A percentile compares a stretch with the other conserved stretches of the same genome.
These are phyloP conservation scores for Ahaetulla prasina DNA, from an alignment of 2,113 vertebrate genomes.

Conservation along the genomic window DNA sequence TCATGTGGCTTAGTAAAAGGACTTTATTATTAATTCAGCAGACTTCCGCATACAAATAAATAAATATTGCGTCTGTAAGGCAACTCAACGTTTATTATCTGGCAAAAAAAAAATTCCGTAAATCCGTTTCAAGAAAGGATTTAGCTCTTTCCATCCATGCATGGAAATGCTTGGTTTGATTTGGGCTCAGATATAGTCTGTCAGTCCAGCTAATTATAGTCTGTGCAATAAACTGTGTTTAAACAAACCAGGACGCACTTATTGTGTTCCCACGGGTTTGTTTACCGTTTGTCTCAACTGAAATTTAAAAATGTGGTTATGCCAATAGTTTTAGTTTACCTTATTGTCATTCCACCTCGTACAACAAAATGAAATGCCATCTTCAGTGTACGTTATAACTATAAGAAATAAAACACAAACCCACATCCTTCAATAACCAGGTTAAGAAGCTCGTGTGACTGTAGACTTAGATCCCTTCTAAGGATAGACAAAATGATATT, in stretches of 20 bases:
- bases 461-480: too few relatives aligned
- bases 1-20: background rate
- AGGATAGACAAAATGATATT: too few relatives aligned
- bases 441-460: background rate
- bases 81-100: background rate
- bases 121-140: background rate
- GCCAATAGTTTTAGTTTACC: background rate
- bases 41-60: background rate
- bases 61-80: background rate
- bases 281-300: background rate
- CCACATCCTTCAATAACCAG: background rate
- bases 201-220: background rate
- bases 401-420: too few relatives aligned
- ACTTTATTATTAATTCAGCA: background rate
- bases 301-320: background rate
- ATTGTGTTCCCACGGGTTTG: background rate
- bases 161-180: background rate
- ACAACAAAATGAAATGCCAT: too few relatives aligned
- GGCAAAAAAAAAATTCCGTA: background rate
- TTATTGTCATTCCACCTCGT: too few relatives aligned
- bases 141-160: background rate
- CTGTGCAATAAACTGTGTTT: background rate
- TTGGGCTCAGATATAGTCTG: background rate
- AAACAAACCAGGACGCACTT: background rate
- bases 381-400: too few relatives aligned